Percentiles rank a stretch among this genome's conserved stretches.
These are phyloP conservation scores for Stegostoma tigrinum DNA, from an alignment of 2,113 vertebrate genomes.

Conservation along the genomic window DNA sequence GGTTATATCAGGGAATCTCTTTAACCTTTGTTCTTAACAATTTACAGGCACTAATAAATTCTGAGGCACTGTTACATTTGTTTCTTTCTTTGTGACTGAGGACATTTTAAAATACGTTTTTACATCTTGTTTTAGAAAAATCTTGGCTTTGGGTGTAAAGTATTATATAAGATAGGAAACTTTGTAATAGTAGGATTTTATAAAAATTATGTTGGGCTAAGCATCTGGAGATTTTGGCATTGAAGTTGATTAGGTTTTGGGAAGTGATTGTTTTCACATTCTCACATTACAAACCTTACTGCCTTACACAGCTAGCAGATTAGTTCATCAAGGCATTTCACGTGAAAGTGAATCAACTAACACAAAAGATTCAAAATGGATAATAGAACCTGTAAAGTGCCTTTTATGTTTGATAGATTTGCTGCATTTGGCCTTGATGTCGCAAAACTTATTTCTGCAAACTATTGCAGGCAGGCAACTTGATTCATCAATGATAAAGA, in stretches of 20 bases:
- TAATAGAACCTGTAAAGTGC: slow-evolving; percentile 4
- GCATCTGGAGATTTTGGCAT: slow-evolving; percentile 34
- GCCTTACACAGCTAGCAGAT: slow-evolving; percentile 29
- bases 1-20: slow-evolving; percentile 4
- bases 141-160: neutral
- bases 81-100: neutral
- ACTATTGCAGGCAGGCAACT: neutral
- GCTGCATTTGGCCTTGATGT: neutral
- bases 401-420: slow-evolving; percentile 5
- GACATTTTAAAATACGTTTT: neutral
- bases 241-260: slow-evolving; percentile 30
- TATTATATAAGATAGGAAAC: neutral
- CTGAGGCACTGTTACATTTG: neutral
- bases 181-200: neutral
- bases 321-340: slow-evolving; percentile 25
- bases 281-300: slow-evolving; percentile 32
- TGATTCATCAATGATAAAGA: neutral
- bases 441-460: neutral
- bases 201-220: slow-evolving; percentile 1
- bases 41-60: slow-evolving; percentile 29
- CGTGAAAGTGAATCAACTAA: neutral
- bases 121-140: neutral
- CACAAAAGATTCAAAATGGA: slow-evolving; percentile 31
- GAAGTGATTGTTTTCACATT: slow-evolving; percentile 34
- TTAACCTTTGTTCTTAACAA: slow-evolving; percentile 13